These are phyloP conservation scores for Lacerta agilis DNA, from an alignment of 2,797 vertebrate species.

Conservation along the genomic window DNA sequence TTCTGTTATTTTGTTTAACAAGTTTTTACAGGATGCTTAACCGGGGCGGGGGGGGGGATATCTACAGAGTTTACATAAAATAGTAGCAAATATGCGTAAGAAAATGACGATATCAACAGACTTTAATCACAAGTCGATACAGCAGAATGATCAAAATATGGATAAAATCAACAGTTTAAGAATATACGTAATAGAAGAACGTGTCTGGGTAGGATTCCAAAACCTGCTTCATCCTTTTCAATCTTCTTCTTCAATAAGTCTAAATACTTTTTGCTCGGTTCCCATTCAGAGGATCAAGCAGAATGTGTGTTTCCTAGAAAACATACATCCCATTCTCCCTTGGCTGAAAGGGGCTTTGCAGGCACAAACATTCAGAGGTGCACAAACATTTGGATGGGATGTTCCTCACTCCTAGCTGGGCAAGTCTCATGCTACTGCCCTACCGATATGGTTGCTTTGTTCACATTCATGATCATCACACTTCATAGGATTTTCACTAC, in stretches of 20 bases:
- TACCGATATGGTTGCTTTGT: neutral
- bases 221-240: neutral
- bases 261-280: neutral
- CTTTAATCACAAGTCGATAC: no score
- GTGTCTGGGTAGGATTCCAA: no score
- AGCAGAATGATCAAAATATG: no score
- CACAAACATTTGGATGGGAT: neutral
- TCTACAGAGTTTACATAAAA: no score
- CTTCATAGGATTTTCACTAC: neutral
- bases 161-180: no score
- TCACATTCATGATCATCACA: neutral
- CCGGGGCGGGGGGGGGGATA: no score
- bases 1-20: neutral
- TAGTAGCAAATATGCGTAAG: no score
- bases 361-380: neutral
- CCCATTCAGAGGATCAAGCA: neutral
- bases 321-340: neutral
- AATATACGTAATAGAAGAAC: no score
- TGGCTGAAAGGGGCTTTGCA: no score
- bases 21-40: no score
- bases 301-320: neutral
- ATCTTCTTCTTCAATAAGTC: neutral
- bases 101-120: no score
- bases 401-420: neutral
- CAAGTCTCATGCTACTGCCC: neutral